Conservation (phyloP, 2,797 vertebrate genomes). For the Labroides dimidiatus region DNA sequence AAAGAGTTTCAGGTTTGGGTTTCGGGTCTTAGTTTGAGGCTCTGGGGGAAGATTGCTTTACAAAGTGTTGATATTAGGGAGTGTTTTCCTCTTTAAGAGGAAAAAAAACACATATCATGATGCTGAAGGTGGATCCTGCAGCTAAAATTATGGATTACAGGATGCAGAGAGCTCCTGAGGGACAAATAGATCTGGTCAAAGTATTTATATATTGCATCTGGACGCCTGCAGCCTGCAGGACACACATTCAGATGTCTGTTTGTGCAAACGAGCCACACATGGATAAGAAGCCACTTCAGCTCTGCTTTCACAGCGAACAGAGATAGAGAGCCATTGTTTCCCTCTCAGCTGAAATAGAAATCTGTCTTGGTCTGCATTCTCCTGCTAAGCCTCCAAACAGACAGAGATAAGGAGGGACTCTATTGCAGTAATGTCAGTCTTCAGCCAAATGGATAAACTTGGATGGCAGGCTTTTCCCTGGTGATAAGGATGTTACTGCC, state of each 20-base stretch:
- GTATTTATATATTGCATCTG: constrained; percentile 1
- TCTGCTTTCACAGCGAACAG: constrained; percentile 34
- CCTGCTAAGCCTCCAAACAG: constrained; percentile 54
- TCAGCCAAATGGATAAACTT: constrained; percentile 77
- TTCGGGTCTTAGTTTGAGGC: not conserved
- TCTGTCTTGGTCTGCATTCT: constrained; percentile 63
- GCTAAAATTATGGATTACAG: not conserved
- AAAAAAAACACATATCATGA: not conserved
- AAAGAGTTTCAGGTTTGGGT: not conserved
- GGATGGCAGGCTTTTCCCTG: constrained; percentile 64
- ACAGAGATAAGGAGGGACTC: constrained; percentile 65
- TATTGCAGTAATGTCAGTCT: constrained; percentile 69
- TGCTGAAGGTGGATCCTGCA: not conserved
- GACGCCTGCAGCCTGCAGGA: not conserved
- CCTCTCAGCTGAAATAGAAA: constrained; percentile 58
- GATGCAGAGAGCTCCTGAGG: not conserved
- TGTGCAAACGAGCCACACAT: not conserved
- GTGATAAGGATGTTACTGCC: constrained; percentile 67
- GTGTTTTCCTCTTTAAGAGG: not conserved
- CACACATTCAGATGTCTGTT: constrained; percentile 27
- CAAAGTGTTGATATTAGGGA: not conserved
- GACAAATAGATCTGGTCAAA: not conserved
- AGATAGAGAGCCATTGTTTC: constrained; percentile 68
- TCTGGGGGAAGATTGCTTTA: not conserved
- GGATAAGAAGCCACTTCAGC: constrained; percentile 46